Conservation (phyloP, 2,797 vertebrate species). For the Ctenopoma kingsleyae region DNA sequence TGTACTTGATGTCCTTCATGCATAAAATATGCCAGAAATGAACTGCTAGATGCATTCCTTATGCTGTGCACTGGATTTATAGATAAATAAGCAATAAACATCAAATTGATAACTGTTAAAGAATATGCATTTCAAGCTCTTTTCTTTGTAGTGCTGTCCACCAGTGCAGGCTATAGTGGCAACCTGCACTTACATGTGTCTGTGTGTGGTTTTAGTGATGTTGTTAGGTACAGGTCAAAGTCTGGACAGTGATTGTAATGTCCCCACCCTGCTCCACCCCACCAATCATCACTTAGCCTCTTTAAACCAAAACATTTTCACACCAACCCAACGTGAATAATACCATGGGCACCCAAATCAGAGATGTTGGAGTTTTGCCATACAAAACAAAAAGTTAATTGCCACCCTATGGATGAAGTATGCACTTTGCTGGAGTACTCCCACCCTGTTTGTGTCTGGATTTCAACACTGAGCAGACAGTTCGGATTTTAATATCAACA, state of each 20-base stretch:
- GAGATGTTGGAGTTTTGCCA: slow-evolving; percentile 74
- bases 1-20: slow-evolving; percentile 16
- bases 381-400: slow-evolving; percentile 74
- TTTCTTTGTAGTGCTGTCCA: background rate
- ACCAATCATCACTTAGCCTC: slow-evolving; percentile 37
- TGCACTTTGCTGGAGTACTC: slow-evolving; percentile 62
- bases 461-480: slow-evolving; percentile 67
- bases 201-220: slow-evolving; percentile 9
- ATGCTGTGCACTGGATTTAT: background rate
- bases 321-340: slow-evolving; percentile 52
- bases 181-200: background rate
- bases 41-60: slow-evolving; percentile 18
- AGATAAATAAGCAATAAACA: background rate
- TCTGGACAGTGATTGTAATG: slow-evolving; percentile 25
- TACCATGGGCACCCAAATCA: slow-evolving; percentile 64
- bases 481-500: slow-evolving; percentile 66
- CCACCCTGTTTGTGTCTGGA: slow-evolving; percentile 63
- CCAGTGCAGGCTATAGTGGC: background rate
- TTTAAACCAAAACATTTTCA: slow-evolving; percentile 68
- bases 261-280: slow-evolving; percentile 19
- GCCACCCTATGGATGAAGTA: slow-evolving; percentile 68
- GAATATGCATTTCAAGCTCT: background rate
- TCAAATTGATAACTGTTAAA: too few relatives aligned
- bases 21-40: slow-evolving; percentile 19
- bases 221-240: slow-evolving; percentile 19